Evolutionary conservation across 2,888 invertebrate species (phyloP), one percentile per base, ranked within the genome.

Genomic region (Alsophila aescularia): DNA sequence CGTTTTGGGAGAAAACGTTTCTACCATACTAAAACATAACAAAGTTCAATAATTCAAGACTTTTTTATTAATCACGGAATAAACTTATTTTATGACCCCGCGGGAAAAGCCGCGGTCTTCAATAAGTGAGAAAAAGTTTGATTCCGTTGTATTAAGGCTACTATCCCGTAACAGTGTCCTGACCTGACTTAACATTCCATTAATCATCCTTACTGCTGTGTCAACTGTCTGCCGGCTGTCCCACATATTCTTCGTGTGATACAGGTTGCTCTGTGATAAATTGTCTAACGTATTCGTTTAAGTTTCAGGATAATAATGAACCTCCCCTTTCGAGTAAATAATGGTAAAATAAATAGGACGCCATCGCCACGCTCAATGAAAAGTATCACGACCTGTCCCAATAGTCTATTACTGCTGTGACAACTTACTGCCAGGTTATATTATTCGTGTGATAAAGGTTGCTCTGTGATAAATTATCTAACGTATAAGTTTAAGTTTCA

Each of bases 161-260:
- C 66, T 51, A 52, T 52, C 62, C 66, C 70, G 63, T 67, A 70
- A 75, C 73, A 67, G 63, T 51, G 59, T 34, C 48, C 60, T 67
- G 82, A 82, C 81, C 83, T 85, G 80, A 79, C 83, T 78, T 73
- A 73, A 76, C 64, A 70, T 73, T 72, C 79, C 70, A 87, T 88
- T 87, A 85, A 88, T 88, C 87, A 85, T 83, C 75, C 80, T 84
- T 81, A 83, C 75, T 24, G 66, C 69, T 77, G 77, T 74, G 31
- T 21, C 14, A 34, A 13, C 41, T 52, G 31, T 50, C 36, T 3
- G 15, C 35, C 13, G 16, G 10, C 32, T 52, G 50, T 56, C 44
- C 41, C 48, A 43, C 40, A 40, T 43, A 39, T 34, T 27, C 13
- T 16, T 27, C 3, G 12, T 13, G 15, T 29, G 13, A 18, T 29